phyloP scores from a whole-genome alignment of 2,797 vertebrate genomes.

The Pelobates cultripes region DNA sequence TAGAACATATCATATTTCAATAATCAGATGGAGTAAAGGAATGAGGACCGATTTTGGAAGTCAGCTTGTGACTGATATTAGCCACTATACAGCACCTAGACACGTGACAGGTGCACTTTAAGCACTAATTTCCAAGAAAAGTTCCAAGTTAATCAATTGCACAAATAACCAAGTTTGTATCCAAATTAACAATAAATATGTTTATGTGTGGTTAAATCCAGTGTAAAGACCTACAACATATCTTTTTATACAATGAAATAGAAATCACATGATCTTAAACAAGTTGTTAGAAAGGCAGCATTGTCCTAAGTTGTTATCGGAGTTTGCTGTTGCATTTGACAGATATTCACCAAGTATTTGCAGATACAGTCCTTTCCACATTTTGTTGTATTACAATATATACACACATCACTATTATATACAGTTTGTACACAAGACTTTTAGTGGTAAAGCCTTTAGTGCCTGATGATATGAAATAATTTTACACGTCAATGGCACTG shows the following conservation, averaged over 20 bases:
- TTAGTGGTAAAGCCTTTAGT: slow-evolving; percentile 3
- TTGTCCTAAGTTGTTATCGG: background rate
- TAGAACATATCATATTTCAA: too few species aligned
- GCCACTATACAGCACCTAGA: too few species aligned
- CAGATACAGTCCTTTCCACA: background rate
- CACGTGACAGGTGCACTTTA: too few species aligned
- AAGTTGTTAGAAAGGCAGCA: background rate
- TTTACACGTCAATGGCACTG: background rate
- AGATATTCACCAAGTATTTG: slow-evolving; percentile 19
- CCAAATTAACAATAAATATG: background rate
- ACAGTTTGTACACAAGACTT: slow-evolving; percentile 40
- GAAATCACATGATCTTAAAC: too few species aligned
- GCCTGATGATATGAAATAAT: background rate
- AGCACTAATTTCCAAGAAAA: too few species aligned
- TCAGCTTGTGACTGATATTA: too few species aligned
- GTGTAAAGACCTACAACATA: background rate
- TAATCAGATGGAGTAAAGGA: too few species aligned
- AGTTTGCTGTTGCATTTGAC: slow-evolving; percentile 47
- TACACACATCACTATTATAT: slow-evolving; percentile 31
- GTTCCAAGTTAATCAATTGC: too few species aligned
- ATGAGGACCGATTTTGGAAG: too few species aligned
- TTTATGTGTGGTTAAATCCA: background rate
- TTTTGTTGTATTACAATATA: slow-evolving; percentile 40
- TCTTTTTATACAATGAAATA: background rate
- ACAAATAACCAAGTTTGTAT: background rate